phyloP scores from a whole-genome alignment of 2,797 vertebrate genomes.

The Argya squamiceps region DNA sequence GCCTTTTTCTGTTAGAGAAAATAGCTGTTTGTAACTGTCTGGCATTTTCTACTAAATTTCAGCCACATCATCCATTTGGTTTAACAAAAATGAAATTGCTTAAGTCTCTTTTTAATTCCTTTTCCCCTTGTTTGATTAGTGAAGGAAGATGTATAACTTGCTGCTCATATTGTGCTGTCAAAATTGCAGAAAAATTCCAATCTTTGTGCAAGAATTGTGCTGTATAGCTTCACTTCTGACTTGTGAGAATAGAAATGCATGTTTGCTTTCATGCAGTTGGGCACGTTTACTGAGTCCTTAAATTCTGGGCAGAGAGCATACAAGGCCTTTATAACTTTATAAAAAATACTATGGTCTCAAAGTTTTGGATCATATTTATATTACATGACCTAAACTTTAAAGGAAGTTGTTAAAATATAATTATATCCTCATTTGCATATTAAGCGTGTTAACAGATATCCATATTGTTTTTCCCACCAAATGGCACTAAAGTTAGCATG shows the following conservation, averaged over 20 bases:
- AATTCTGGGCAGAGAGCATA: background rate
- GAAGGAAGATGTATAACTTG: background rate
- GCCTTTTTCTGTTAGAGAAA: background rate
- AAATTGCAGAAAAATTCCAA: background rate
- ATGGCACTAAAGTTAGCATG: constrained; percentile 50
- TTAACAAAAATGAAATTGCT: constrained; percentile 12
- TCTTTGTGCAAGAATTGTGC: background rate
- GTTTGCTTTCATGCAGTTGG: background rate
- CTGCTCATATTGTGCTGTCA: background rate
- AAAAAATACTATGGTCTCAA: background rate
- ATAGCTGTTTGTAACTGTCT: background rate
- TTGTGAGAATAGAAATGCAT: background rate
- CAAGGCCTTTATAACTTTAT: background rate
- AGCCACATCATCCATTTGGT: background rate
- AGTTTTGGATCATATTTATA: background rate
- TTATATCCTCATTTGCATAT: constrained; percentile 22
- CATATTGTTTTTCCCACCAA: constrained; percentile 40
- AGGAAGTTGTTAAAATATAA: background rate
- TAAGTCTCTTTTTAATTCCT: background rate
- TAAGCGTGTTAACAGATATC: constrained; percentile 20
- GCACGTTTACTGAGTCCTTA: background rate
- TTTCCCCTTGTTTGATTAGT: constrained; percentile 10
- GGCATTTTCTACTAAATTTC: constrained; percentile 3
- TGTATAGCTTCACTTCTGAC: background rate
- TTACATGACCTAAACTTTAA: background rate